These are phyloP conservation scores for Ophthalmolycus amberensis DNA, from an alignment of 2,113 vertebrate genomes.

Conservation along the genomic window DNA sequence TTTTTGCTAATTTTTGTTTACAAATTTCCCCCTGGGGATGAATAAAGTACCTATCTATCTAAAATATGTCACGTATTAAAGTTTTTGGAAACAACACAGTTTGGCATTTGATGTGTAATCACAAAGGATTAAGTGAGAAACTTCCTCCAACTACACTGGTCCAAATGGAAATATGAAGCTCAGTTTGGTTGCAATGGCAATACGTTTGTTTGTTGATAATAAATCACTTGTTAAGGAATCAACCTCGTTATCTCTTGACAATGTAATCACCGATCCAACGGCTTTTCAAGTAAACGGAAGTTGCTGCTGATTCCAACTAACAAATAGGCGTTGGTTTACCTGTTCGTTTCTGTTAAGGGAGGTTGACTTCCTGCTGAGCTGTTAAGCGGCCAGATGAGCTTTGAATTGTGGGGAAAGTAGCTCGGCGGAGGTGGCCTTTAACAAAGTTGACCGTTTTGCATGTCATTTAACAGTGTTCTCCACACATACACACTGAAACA, in stretches of 20 bases:
- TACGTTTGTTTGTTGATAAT: conserved; percentile 6
- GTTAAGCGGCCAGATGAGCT: conserved; percentile 19
- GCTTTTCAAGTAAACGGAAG: not conserved
- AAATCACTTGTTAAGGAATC: conserved; percentile 4
- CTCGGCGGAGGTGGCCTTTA: conserved; percentile 17
- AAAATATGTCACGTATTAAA: not conserved
- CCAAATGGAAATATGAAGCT: not conserved
- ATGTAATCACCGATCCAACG: not conserved
- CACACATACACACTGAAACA: conserved; percentile 20
- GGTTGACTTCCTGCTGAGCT: conserved; percentile 1
- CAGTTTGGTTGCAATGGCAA: not conserved
- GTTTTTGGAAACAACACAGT: not conserved
- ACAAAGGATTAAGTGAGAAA: not conserved
- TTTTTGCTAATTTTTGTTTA: too few species aligned
- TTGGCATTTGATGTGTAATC: not conserved
- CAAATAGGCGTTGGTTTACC: not conserved
- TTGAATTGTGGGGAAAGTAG: conserved; percentile 2
- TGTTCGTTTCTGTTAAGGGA: not conserved
- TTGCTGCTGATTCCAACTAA: not conserved
- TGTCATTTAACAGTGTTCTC: conserved; percentile 16
- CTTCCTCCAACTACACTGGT: not conserved
- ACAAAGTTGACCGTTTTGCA: conserved; percentile 11
- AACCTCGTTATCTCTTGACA: conserved; percentile 1
- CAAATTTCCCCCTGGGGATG: too few species aligned
- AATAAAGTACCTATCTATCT: too few species aligned